Conservation (phyloP, 2,113 vertebrate species). For the Myrmophylax atrothorax region DNA sequence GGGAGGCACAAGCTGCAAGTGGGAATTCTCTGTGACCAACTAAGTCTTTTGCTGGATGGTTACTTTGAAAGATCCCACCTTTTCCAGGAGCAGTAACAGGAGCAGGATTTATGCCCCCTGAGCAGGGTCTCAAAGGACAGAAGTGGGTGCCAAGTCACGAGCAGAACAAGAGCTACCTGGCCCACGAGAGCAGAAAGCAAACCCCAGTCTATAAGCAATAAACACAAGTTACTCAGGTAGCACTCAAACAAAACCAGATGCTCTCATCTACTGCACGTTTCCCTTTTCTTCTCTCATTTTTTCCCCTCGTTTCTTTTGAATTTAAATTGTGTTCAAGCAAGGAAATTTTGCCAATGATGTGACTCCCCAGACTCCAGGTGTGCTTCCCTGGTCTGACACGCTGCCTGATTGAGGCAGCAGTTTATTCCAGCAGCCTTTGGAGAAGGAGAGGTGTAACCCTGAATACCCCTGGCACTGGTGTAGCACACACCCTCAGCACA, state of each 20-base stretch:
- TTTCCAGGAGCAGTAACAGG: neutral
- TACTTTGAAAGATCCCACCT: neutral
- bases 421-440: neutral
- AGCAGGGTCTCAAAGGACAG: neutral
- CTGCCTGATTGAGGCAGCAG: neutral
- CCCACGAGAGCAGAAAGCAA: neutral
- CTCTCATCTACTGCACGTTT: neutral
- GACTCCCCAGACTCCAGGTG: neutral
- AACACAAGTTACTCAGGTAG: slow-evolving; percentile 61
- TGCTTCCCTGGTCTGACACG: fast-evolving
- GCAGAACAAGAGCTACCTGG: slow-evolving; percentile 19
- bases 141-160: neutral
- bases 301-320: neutral
- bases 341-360: neutral
- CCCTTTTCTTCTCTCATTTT: neutral
- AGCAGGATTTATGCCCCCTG: neutral
- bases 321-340: neutral
- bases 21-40: neutral
- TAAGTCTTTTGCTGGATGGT: neutral
- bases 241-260: slow-evolving; percentile 60
- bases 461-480: neutral
- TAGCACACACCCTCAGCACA: neutral
- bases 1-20: neutral
- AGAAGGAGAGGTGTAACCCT: neutral
- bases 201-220: slow-evolving; percentile 45